Evolutionary conservation across 2,888 invertebrate genomes (phyloP).

Genomic region (Melipona beecheii): DNA sequence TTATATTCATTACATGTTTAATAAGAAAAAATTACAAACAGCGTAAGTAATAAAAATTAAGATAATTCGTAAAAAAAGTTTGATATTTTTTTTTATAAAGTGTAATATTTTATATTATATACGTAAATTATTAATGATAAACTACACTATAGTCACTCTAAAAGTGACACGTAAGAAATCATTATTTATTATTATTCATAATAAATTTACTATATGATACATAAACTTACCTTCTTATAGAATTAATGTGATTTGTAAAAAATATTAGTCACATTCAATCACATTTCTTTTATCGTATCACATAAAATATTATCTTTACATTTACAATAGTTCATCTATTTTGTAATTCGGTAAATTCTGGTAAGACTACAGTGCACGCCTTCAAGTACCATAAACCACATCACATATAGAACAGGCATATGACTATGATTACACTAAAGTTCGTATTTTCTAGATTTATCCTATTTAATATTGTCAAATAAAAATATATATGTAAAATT

Average conservation of each 20-base stretch:
- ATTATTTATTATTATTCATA: background rate
- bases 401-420: slow-evolving; percentile 15
- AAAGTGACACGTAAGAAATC: background rate
- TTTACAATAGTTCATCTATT: slow-evolving; percentile 27
- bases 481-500: background rate
- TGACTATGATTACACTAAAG: background rate
- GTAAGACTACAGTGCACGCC: slow-evolving; percentile 36
- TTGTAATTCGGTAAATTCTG: slow-evolving; percentile 33
- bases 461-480: background rate
- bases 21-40: background rate
- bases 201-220: slow-evolving; percentile 14
- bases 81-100: background rate
- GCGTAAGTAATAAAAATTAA: background rate
- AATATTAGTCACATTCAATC: slow-evolving; percentile 1
- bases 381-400: slow-evolving; percentile 39
- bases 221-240: slow-evolving; percentile 37
- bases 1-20: background rate
- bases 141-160: background rate
- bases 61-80: background rate
- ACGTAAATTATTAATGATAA: background rate
- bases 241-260: background rate
- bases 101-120: background rate
- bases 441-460: slow-evolving; percentile 6
- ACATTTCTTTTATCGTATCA: slow-evolving; percentile 9
- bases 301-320: background rate